A percentile compares a stretch with the other conserved stretches of the same genome.
These are phyloP conservation scores for Crossocerus cetratus DNA, from an alignment of 2,888 invertebrate species.

Conservation along the genomic window DNA sequence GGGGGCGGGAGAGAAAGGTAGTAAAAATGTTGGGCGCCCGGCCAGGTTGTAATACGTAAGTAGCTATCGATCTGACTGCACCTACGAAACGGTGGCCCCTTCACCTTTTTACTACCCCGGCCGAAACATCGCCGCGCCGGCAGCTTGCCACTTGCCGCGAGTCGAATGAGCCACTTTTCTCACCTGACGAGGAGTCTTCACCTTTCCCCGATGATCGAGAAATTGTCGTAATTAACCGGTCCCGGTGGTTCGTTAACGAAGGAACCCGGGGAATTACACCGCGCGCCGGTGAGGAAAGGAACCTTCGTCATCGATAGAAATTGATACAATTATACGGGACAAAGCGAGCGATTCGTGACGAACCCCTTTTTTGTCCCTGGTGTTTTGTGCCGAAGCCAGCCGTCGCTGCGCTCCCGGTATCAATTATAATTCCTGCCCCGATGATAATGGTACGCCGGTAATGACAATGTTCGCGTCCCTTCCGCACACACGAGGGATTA, in stretches of 20 bases:
- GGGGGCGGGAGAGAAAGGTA: constrained; percentile 24
- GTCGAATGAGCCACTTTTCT: not conserved
- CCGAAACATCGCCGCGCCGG: not conserved
- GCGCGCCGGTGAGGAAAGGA: no score
- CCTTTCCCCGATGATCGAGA: not conserved
- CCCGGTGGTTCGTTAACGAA: not conserved
- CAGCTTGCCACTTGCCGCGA: not conserved
- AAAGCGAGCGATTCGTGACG: constrained; percentile 27
- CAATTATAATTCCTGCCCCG: constrained; percentile 40
- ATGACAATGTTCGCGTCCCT: constrained; percentile 38
- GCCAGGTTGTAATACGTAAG: not conserved
- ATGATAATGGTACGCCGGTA: constrained; percentile 41
- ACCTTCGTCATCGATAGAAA: constrained; percentile 37
- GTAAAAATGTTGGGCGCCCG: constrained; percentile 17
- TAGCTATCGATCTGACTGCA: constrained; percentile 1
- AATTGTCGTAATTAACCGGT: not conserved
- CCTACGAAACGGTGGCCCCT: not conserved
- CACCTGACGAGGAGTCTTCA: not conserved
- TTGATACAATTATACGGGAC: constrained; percentile 44
- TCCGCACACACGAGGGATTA: constrained; percentile 36
- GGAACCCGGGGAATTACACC: constrained; percentile 10
- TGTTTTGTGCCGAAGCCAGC: not conserved
- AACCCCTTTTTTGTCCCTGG: constrained; percentile 1
- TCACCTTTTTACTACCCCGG: not conserved
- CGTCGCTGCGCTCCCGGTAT: constrained; percentile 15